Evolutionary conservation across 1,140 invertebrate species (phyloP), one percentile per base, ranked within the genome.

Genomic region (Wasmannia auropunctata): DNA sequence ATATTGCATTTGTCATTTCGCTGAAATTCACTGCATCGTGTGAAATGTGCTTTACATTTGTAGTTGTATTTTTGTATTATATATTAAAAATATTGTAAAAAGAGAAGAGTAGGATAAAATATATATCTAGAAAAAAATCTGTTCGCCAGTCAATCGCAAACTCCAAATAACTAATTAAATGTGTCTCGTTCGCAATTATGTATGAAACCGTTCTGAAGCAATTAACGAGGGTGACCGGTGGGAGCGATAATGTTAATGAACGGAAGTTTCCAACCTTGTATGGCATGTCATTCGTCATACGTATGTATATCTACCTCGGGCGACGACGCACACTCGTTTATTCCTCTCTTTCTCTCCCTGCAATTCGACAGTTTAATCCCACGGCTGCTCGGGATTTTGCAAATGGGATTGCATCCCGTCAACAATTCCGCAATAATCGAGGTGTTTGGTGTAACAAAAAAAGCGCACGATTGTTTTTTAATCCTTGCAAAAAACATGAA

Each of bases 161-260:
- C 3, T 31, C 10, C 3, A 11, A 58, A 28, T 58, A 10, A 25
- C 7, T 22, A 37, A 74, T 56, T 16, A 25, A 56, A 37, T 34
- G 16, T 34, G 16, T 51, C 25, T 22, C 7, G 11, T 28, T 16
- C 16, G 1, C 4, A 2, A 0, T 60, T 62, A 31, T 46, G n/a
- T n/a, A 31, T 8, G 40, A 19, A 31, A 1, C 16, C 1, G 10
- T 14, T 56, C 28, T 31, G 22, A 56, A 56, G 22, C 11, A 43
- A 70, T 72, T 81, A 56, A 25, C 65, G 3, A 51, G 16, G 7
- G 22, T 34, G 19, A 56, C 7, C 19, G 28, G 25, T 65, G 14
- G 16, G 7, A 25, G 16, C 37, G 34, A 72, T 31, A 72, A 80
- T 80, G 34, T 69, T 70, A 69, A 81, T 81, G 65, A 81, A 72